These are phyloP conservation scores for Pocillopora meandrina DNA, from an alignment of 92 coral and sea anemone genomes.

Conservation along the genomic window DNA sequence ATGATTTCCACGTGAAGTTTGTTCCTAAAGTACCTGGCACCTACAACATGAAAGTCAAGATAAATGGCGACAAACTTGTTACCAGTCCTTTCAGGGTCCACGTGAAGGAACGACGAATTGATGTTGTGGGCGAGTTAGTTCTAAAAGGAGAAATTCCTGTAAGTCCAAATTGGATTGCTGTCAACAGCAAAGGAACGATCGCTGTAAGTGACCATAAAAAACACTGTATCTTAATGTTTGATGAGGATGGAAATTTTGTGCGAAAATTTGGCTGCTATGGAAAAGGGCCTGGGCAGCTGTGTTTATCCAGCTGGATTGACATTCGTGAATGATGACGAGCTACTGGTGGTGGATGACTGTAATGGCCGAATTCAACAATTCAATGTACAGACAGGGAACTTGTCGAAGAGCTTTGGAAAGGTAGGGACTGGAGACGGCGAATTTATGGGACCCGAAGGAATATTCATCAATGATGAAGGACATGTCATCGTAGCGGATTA, in stretches of 20 bases:
- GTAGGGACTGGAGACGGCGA: not conserved
- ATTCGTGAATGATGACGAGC: not conserved
- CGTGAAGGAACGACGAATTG: not conserved
- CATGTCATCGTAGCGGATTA: constrained; percentile 5
- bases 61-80: not conserved
- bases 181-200: constrained; percentile 1
- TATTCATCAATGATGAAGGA: constrained; percentile 12
- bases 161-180: not conserved
- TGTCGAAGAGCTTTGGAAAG: constrained; percentile 12
- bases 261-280: too few relatives aligned
- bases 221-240: not conserved
- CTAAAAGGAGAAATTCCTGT: not conserved
- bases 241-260: not conserved
- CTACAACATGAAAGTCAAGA: not conserved
- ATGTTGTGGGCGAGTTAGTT: not conserved
- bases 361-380: too few relatives aligned
- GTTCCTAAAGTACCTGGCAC: constrained; percentile 5
- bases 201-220: not conserved
- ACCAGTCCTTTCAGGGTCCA: not conserved
- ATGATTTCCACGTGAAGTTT: not conserved
- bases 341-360: not conserved
- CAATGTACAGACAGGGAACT: constrained; percentile 13
- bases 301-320: not conserved
- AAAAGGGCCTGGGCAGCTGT: too few relatives aligned
- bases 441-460: not conserved